Evolutionary conservation across 1,140 invertebrate genomes (phyloP).

Genomic region (Meloidogyne floridensis): DNA sequence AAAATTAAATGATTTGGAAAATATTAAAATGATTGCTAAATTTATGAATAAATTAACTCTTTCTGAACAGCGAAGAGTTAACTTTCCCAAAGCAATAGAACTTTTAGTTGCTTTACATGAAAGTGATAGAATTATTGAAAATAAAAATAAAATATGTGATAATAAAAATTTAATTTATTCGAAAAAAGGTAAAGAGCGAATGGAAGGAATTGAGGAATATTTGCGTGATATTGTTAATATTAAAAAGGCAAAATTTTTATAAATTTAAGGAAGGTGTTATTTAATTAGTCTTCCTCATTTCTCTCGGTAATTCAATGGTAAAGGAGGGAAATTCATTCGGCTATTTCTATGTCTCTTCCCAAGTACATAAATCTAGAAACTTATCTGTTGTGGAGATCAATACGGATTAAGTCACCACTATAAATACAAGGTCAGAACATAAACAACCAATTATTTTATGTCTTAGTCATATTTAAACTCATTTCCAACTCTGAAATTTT

Average conservation of each 20-base stretch:
- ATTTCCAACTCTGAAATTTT: no score
- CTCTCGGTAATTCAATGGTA: not conserved
- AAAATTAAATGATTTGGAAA: constrained; percentile 5
- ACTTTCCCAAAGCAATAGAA: not conserved
- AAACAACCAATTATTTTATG: no score
- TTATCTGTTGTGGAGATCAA: no score
- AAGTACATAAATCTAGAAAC: no score
- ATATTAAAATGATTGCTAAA: not conserved
- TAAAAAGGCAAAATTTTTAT: not conserved
- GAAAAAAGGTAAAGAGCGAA: not conserved
- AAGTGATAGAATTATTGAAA: not conserved
- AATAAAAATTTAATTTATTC: not conserved
- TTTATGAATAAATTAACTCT: constrained; percentile 2
- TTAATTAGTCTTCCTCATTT: not conserved
- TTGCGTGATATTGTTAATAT: not conserved
- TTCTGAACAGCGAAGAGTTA: not conserved
- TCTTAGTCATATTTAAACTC: no score
- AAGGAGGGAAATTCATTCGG: no score
- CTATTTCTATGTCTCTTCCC: no score
- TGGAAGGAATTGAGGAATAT: not conserved
- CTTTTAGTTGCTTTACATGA: constrained; percentile 6
- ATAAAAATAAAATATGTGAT: not conserved
- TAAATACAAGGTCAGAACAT: no score
- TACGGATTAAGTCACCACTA: no score
- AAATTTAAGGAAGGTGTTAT: not conserved